phyloP scores from a whole-genome alignment of 2,888 invertebrate genomes.

The Drosophila kambysellisi region DNA sequence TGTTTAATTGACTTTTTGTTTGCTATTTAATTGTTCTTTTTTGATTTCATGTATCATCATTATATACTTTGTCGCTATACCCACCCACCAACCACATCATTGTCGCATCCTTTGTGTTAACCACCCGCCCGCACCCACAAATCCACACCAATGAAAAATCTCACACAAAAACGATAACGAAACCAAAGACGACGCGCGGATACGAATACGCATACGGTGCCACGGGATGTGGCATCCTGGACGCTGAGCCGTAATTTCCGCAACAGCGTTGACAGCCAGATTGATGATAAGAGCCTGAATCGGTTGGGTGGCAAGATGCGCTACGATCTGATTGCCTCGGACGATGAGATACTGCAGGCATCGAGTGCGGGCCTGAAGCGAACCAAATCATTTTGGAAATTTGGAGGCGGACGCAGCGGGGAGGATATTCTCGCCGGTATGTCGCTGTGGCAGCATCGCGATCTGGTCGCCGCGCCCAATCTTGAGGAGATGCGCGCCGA shows the following conservation, averaged over 20 bases:
- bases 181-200: slow-evolving; percentile 76
- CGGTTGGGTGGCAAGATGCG: slow-evolving; percentile 78
- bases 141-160: slow-evolving; percentile 20
- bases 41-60: slow-evolving; percentile 74
- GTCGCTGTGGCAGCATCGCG: slow-evolving; percentile 94
- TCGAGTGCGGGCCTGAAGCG: slow-evolving; percentile 89
- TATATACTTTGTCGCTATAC: slow-evolving; percentile 56
- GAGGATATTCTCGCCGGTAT: slow-evolving; percentile 94
- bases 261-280: slow-evolving; percentile 83
- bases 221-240: slow-evolving; percentile 83
- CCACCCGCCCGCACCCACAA: slow-evolving; percentile 36
- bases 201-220: slow-evolving; percentile 79
- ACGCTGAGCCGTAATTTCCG: slow-evolving; percentile 83
- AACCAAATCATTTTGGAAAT: slow-evolving; percentile 94
- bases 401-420: slow-evolving; percentile 88
- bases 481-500: slow-evolving; percentile 72
- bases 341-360: slow-evolving; percentile 85
- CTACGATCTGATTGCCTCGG: slow-evolving; percentile 82
- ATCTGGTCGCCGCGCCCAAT: slow-evolving; percentile 88
- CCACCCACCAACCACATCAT: slow-evolving; percentile 39
- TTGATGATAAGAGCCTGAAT: slow-evolving; percentile 80
- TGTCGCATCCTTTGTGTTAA: slow-evolving; percentile 65
- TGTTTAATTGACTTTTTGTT: slow-evolving; percentile 71
- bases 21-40: slow-evolving; percentile 58
- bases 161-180: slow-evolving; percentile 11